Evolutionary conservation across 2,113 vertebrate genomes (phyloP).

Genomic region (Paedocypris sp.): DNA sequence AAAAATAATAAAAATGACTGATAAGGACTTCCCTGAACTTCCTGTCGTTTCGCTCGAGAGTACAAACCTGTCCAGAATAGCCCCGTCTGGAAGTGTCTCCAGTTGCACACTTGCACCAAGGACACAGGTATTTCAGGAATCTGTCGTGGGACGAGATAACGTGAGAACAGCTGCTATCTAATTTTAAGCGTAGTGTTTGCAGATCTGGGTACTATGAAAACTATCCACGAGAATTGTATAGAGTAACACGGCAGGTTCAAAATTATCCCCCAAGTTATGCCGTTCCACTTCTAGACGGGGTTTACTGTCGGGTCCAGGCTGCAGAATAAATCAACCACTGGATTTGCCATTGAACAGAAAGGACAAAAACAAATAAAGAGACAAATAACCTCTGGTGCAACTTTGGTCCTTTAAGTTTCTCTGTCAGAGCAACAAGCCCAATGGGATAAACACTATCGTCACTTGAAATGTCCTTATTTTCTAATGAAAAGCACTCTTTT

Average conservation of each 20-base stretch:
- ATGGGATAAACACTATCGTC: background rate
- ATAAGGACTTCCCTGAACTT: too few relatives aligned
- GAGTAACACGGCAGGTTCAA: background rate
- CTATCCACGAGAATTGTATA: background rate
- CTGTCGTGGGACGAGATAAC: slow-evolving; percentile 54
- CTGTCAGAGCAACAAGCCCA: background rate
- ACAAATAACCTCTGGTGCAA: background rate
- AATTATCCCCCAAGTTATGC: background rate
- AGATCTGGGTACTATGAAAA: slow-evolving; percentile 37
- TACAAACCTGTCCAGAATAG: slow-evolving; percentile 44
- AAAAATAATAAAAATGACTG: too few relatives aligned
- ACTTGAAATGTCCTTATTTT: too few relatives aligned
- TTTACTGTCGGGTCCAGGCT: background rate
- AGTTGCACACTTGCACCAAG: slow-evolving; percentile 35
- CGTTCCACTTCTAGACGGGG: background rate
- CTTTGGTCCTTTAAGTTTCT: background rate
- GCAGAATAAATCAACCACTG: background rate
- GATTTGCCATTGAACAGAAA: background rate
- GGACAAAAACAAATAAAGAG: background rate
- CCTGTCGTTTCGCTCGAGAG: slow-evolving; percentile 8
- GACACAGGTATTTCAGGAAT: slow-evolving; percentile 56
- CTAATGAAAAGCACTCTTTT: too few relatives aligned
- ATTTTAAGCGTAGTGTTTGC: slow-evolving; percentile 52
- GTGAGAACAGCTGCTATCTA: slow-evolving; percentile 59
- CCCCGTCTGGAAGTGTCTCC: slow-evolving; percentile 36